Conservation (phyloP, 2,888 invertebrate species). For the Synanthedon myopaeformis region DNA sequence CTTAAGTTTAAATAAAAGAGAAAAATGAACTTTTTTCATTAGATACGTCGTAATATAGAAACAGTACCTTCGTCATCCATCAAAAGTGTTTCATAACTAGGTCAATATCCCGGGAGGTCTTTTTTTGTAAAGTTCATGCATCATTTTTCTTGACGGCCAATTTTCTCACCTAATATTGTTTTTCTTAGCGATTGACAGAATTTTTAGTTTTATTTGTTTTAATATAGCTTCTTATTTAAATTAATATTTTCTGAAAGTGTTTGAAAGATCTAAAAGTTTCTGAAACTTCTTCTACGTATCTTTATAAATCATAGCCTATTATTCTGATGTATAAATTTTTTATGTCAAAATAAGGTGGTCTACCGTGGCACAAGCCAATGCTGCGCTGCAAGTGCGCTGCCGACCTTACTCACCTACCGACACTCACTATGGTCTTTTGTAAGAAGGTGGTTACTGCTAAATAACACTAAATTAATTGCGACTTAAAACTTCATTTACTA, state of each 20-base stretch:
- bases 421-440: no score
- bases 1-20: not conserved
- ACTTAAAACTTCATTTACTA: no score
- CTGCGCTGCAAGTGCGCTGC: no score
- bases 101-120: conserved; percentile 29
- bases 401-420: no score
- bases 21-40: not conserved
- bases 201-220: not conserved
- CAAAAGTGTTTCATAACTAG: conserved; percentile 36
- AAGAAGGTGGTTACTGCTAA: no score
- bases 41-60: not conserved
- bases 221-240: not conserved
- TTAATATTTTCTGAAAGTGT: not conserved
- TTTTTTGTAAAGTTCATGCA: conserved; percentile 45
- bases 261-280: not conserved
- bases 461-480: no score
- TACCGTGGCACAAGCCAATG: no score
- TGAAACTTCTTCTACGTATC: no score
- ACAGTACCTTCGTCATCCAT: conserved; percentile 20
- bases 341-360: no score
- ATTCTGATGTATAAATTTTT: no score
- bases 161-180: conserved; percentile 40
- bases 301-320: no score
- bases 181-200: conserved; percentile 5
- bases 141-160: conserved; percentile 53